Base-by-base conservation (phyloP, 2,797 vertebrate genomes). In the Xiphophorus birchmanni region DNA sequence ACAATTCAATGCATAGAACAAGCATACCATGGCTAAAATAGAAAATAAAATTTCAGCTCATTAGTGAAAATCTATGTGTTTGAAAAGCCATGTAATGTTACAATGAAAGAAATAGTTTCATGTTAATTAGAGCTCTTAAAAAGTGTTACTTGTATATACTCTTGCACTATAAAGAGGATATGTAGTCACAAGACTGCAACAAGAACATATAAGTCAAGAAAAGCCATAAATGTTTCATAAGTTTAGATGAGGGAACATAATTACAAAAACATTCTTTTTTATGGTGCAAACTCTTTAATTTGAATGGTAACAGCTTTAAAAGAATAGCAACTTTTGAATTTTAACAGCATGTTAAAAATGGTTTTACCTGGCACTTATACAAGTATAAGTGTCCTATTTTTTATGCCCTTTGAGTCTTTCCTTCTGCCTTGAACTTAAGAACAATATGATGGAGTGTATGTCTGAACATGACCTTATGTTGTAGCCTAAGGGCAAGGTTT, bases 381-480 rank as follows among this genome's bases (percentile, higher is more conserved):
- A n/a, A n/a, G 10, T 56, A n/a, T 26, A 56, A 56, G 21, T 26
- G 21, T 0, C 26, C 11, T 58, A 13, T 32, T 60, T 60, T 58
- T 29, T 60, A 32, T 60, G n/a, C 5, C 29, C 58, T 32, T 18
- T 7, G 13, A 32, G 32, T 35, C 5, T 74, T 50, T 50, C 10
- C 67, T 65, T 23, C 17, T 79, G n/a, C 32, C 5, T 78, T 71
- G 6, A 63, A 69, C 23, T 44, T 23, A 15, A 23, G 1, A 42
- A 74, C 52, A 73, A 74, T 69, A 78, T 21, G 56, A 65, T 40
- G 15, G n/a, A 73, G 63, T n/a, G 23, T 73, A 50, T 35, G 44
- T 23, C n/a, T 37, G 6, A 29, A 65, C 60, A 58, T 47, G 58
- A 32, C 29, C 50, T 63, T 60, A 11, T 56, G 67, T 74, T 56